Evolutionary conservation across 2,888 invertebrate species (phyloP).

Genomic region (Theodoxus fluviatilis): DNA sequence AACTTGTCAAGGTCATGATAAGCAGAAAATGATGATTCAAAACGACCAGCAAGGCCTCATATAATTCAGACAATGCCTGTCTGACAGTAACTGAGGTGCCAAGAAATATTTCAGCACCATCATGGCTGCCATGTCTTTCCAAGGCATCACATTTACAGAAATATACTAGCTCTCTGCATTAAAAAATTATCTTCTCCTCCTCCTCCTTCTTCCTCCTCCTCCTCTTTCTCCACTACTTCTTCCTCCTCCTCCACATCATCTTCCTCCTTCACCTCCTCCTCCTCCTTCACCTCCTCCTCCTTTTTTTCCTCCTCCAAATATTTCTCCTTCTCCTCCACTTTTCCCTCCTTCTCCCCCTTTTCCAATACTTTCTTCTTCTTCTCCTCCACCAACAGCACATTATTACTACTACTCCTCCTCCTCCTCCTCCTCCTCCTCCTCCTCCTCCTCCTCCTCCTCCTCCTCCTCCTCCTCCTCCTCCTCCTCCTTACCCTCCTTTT

Average conservation of each 20-base stretch:
- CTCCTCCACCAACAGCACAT: not conserved
- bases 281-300: not conserved
- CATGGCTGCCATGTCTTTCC: too few relatives aligned
- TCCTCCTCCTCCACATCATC: not conserved
- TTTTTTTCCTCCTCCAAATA: not conserved
- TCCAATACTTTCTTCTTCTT: not conserved
- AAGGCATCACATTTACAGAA: too few relatives aligned
- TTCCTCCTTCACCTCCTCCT: not conserved
- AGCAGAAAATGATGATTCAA: too few relatives aligned
- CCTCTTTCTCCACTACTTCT: not conserved
- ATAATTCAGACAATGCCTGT: too few relatives aligned
- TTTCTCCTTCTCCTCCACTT: not conserved
- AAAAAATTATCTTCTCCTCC: too few relatives aligned
- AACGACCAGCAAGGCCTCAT: too few relatives aligned
- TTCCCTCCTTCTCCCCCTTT: not conserved
- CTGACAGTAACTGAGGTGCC: too few relatives aligned
- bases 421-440: slow-evolving; percentile 4
- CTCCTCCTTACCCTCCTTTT: not conserved
- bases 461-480: not conserved
- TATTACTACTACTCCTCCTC: not conserved
- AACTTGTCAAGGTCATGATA: too few relatives aligned
- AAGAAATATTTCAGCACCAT: too few relatives aligned
- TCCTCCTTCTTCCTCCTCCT: not conserved
- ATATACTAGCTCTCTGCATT: too few relatives aligned
- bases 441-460: not conserved